Evolutionary conservation across 2,888 invertebrate species (phyloP).

Genomic region (Polymixis lichenea): DNA sequence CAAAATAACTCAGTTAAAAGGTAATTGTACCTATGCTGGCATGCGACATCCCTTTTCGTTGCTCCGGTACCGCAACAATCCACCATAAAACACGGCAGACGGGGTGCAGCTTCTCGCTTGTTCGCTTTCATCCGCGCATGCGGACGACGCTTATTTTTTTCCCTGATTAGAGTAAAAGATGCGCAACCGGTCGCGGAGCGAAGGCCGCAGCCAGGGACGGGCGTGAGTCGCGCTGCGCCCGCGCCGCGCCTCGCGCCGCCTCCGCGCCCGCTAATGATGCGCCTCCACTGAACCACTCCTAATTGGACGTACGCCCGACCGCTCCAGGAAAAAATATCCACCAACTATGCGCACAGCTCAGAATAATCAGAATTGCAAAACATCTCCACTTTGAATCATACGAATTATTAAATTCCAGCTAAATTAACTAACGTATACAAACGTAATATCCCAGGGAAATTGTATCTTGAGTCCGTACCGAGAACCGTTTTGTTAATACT

Average conservation of each 20-base stretch:
- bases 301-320: constrained; percentile 84
- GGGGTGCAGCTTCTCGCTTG: constrained; percentile 82
- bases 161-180: constrained; percentile 89
- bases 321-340: constrained; percentile 85
- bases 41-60: constrained; percentile 71
- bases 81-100: constrained; percentile 85
- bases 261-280: constrained; percentile 86
- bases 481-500: constrained; percentile 79
- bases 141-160: constrained; percentile 85
- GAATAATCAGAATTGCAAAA: constrained; percentile 76
- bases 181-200: constrained; percentile 88
- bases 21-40: constrained; percentile 49
- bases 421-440: constrained; percentile 71
- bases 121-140: constrained; percentile 87
- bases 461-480: constrained; percentile 73
- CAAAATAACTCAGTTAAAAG: constrained; percentile 41
- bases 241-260: constrained; percentile 68
- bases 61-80: constrained; percentile 83
- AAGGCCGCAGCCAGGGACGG: constrained; percentile 86
- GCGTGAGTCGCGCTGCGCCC: constrained; percentile 72
- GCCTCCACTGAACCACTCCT: constrained; percentile 85
- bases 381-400: constrained; percentile 72
- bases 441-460: constrained; percentile 59
- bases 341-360: constrained; percentile 78
- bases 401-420: constrained; percentile 77